Percentiles rank a stretch among this genome's conserved stretches.
Evolutionary conservation across 2,888 invertebrate genomes (phyloP).

Genomic region (Dione vanillae): DNA sequence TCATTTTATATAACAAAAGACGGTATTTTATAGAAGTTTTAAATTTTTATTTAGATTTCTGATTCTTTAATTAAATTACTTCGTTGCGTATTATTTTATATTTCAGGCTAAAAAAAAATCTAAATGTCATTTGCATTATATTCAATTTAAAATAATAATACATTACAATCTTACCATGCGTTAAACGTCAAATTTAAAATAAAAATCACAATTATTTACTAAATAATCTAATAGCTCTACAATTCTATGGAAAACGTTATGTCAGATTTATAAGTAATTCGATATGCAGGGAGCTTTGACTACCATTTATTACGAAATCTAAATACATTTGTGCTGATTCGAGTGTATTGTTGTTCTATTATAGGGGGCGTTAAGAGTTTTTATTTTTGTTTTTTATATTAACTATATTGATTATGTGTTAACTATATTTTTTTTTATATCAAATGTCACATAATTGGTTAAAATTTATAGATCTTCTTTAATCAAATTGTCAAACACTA

Average conservation of each 20-base stretch:
- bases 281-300: slow-evolving; percentile 26
- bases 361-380: slow-evolving; percentile 10
- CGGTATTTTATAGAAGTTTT: slow-evolving; percentile 56
- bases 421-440: not conserved
- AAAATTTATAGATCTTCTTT: no score
- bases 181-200: not conserved
- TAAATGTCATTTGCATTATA: no score
- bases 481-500: no score
- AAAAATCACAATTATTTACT: not conserved
- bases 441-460: no score
- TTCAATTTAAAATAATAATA: not conserved
- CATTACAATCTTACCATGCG: not conserved
- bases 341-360: slow-evolving; percentile 25
- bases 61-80: not conserved
- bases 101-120: no score
- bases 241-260: slow-evolving; percentile 23
- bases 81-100: not conserved
- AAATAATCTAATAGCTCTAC: slow-evolving; percentile 10
- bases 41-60: slow-evolving; percentile 30
- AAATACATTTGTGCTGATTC: slow-evolving; percentile 25
- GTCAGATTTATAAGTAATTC: slow-evolving; percentile 28
- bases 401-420: not conserved
- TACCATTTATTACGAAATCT: slow-evolving; percentile 24
- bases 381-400: slow-evolving; percentile 11
- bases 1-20: slow-evolving; percentile 53